Conservation (phyloP, 1,140 invertebrate genomes). For the Campoletis sonorensis region DNA sequence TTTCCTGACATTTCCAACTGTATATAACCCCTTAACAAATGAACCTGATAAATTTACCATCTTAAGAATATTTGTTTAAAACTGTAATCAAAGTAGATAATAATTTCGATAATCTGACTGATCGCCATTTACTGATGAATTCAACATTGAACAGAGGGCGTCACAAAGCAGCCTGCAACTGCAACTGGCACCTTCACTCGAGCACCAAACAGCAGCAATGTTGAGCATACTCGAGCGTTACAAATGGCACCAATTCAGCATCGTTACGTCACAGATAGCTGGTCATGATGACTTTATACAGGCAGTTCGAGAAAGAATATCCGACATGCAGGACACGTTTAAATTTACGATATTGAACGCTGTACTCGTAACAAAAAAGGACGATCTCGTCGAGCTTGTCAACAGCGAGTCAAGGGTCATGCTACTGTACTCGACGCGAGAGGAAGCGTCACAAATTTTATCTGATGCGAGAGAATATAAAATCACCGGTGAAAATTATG, state of each 20-base stretch:
- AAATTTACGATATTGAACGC: constrained; percentile 93
- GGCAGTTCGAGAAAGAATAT: constrained; percentile 90
- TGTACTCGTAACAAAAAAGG: constrained; percentile 84
- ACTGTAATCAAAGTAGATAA: constrained; percentile 7
- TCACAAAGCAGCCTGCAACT: constrained; percentile 90
- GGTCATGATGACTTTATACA: constrained; percentile 97
- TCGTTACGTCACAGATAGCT: constrained; percentile 94
- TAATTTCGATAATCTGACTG: too few relatives aligned
- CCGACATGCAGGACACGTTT: constrained; percentile 90
- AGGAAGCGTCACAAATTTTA: constrained; percentile 91
- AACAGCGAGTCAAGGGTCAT: constrained; percentile 95
- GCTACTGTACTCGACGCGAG: constrained; percentile 92
- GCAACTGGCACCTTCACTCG: constrained; percentile 94
- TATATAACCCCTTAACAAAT: too few relatives aligned
- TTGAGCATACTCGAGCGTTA: constrained; percentile 94
- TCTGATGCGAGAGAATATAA: constrained; percentile 87
- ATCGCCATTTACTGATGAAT: background rate
- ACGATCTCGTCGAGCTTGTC: constrained; percentile 85
- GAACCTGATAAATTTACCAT: background rate
- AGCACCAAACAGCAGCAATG: constrained; percentile 96
- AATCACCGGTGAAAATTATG: constrained; percentile 95
- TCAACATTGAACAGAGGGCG: constrained; percentile 77
- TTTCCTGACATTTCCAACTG: too few relatives aligned
- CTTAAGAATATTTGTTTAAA: constrained; percentile 67
- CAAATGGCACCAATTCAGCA: constrained; percentile 97